Evolutionary conservation across 2,113 vertebrate genomes (phyloP), one percentile per base, ranked within the genome.

Genomic region (Pachycephala philippinensis): DNA sequence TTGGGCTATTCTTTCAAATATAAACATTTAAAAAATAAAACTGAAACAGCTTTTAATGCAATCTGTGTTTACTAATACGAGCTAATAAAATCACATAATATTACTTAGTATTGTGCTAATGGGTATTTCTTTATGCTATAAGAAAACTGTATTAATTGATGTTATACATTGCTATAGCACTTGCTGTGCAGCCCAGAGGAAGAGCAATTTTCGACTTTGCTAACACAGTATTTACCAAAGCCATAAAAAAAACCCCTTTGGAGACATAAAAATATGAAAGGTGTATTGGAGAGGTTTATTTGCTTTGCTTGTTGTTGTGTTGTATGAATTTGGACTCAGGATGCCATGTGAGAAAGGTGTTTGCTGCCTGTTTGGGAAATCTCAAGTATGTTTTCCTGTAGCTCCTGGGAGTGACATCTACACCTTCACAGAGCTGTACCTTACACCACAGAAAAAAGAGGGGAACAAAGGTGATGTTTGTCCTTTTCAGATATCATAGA

Each of bases 31-130:
- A 97, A 98, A 97, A 97, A 94, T 96, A 97, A 97, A 97, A 91
- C 40, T 70, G 79, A 96, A 97, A 96, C 90, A 96, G 96, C 94
- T 98, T 98, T 98, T 96, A 97, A 97, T 97, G 96, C 97, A 98
- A 97, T 97, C 97, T 98, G 97, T 98, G 97, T 98, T 98, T 98
- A 98, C 96, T 97, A 97, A 97, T 95, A 90, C 0, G 2, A 97
- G 77, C 85, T 97, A 97, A 97, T 97, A 98, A 98, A 98, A 97
- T 95, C 92, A 96, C 94, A 91, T 91, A 95, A 94, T 95, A 97
- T 97, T 98, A 93, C 92, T 98, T 97, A 93, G 92, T 71, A 97
- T 97, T 97, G 92, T 95, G 82, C 87, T 98, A 97, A 98, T 96
- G 97, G 95, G 52, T 77, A 95, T 90, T 97, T 80, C 88, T 91